These are phyloP conservation scores for Hypselothyrea guttata DNA, from an alignment of 2,888 invertebrate species.

Conservation along the genomic window DNA sequence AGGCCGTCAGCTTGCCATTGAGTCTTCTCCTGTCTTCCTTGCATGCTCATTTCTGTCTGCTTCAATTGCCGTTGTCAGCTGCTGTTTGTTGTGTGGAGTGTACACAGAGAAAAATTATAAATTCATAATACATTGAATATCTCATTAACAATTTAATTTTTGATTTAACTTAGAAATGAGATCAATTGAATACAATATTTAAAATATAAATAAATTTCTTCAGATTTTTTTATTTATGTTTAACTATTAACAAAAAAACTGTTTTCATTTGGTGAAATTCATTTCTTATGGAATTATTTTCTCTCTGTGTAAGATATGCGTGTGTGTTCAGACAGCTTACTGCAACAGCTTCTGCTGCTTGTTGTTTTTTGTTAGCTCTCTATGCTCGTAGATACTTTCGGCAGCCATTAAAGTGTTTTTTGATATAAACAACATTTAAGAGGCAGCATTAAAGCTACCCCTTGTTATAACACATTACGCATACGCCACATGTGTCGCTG, in stretches of 20 bases:
- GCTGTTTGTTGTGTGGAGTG: conserved; percentile 35
- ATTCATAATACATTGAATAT: too few species aligned
- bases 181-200: too few species aligned
- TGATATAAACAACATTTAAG: conserved; percentile 13
- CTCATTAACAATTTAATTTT: too few species aligned
- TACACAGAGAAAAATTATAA: conserved; percentile 36
- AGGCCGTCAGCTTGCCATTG: conserved; percentile 40
- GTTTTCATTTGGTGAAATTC: too few species aligned
- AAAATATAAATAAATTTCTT: too few species aligned
- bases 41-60: conserved; percentile 74
- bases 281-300: too few species aligned
- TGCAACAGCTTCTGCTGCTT: conserved; percentile 11
- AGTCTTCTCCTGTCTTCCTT: conserved; percentile 68
- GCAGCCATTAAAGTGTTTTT: conserved; percentile 61
- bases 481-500: conserved; percentile 36
- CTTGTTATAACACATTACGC: conserved; percentile 42
- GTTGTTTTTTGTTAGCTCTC: too few species aligned
- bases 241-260: too few species aligned
- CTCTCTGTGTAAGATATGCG: too few species aligned
- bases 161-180: too few species aligned
- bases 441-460: conserved; percentile 24
- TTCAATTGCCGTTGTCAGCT: conserved; percentile 67
- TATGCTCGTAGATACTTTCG: too few species aligned
- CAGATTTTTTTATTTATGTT: too few species aligned
- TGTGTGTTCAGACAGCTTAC: conserved; percentile 41